Evolutionary conservation across 2,888 invertebrate genomes (phyloP), one percentile per base, ranked within the genome.

Genomic region (Perizoma flavofasciatum): DNA sequence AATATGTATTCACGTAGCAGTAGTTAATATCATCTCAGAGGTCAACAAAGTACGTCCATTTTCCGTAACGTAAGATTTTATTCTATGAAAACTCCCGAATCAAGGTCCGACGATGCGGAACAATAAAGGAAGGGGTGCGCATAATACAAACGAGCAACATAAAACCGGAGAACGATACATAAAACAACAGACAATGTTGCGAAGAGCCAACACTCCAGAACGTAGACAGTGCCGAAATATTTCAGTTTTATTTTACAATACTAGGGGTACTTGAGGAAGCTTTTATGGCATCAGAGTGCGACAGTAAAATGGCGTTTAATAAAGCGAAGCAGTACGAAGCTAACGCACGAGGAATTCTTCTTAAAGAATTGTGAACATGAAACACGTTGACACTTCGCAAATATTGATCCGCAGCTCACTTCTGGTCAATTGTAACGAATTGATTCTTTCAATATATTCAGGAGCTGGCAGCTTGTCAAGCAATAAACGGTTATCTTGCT

Each of bases 401-500:
- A 74, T 78, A 79, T 79, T 73, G 75, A 77, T 77, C 78, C 74
- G 60, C 62, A 72, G 71, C 72, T 74, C 74, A 75, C 81, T 79
- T 74, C 69, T 72, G 66, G 61, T 52, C 48, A 63, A 73, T 67
- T 69, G 70, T 68, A 71, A 68, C 68, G 67, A 71, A 68, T 67
- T 71, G 84, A 85, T 85, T 84, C 81, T 78, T 66, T 73, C 68
- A 68, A 72, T 70, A 72, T 68, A 70, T 71, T 69, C 61, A 67
- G 62, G 62, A 69, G 66, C 81, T 86, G 86, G 84, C 88, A 85
- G 74, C 78, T 81, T 83, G 83, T 85, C 85, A 85, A 82, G 86
- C 74, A 81, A 85, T 89, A 88, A 88, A 79, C 78, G 78, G 84
- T 81, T 89, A 89, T 89, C 89, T 83, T 58, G 66, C 82, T 86